These are phyloP conservation scores for Eclectus roratus DNA, from an alignment of 2,113 vertebrate genomes.

Conservation along the genomic window DNA sequence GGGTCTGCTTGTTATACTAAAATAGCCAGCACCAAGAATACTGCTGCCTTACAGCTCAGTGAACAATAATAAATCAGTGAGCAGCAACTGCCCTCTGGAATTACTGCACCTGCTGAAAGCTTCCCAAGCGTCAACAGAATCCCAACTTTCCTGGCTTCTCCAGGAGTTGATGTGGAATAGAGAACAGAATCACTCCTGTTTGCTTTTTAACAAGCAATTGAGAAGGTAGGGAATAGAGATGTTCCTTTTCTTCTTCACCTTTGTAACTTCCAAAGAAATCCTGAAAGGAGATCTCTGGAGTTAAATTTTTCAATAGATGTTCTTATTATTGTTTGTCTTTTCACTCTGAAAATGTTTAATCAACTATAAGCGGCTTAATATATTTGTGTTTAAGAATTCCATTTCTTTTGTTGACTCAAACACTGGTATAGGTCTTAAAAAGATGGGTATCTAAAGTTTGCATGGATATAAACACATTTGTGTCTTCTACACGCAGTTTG, in stretches of 20 bases:
- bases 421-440: not conserved
- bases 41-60: constrained; percentile 6
- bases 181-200: not conserved
- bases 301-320: not conserved
- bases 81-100: not conserved
- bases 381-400: not conserved
- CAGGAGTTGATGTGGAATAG: not conserved
- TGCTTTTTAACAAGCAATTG: not conserved
- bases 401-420: not conserved
- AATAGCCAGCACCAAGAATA: not conserved
- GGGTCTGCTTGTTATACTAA: constrained; percentile 60
- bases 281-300: not conserved
- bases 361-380: not conserved
- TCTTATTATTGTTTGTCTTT: not conserved
- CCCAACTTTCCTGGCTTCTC: not conserved
- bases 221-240: not conserved
- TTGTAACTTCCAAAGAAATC: not conserved
- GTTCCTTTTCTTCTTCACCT: not conserved
- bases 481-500: rapidly evolving
- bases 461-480: not conserved
- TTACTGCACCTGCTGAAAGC: not conserved
- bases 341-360: not conserved
- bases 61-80: constrained; percentile 36
- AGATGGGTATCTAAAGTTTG: not conserved
- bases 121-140: not conserved